phyloP scores from a whole-genome alignment of 2,797 vertebrate species.

The Pogoniulus pusillus region DNA sequence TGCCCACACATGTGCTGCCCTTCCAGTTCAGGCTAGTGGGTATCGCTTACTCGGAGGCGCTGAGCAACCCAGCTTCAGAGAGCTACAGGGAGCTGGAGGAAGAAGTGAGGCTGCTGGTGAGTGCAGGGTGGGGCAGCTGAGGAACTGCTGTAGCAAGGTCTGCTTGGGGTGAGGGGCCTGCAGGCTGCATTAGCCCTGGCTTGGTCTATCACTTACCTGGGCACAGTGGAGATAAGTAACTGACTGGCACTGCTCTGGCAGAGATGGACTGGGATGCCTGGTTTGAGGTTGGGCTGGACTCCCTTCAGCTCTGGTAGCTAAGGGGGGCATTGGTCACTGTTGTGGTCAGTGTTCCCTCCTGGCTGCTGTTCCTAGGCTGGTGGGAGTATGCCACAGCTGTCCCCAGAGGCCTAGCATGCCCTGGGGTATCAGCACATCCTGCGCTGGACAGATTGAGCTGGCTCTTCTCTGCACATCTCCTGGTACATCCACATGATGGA shows the following conservation, averaged over 20 bases:
- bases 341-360: background rate
- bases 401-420: background rate
- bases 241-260: background rate
- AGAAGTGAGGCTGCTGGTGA: slow-evolving; percentile 19
- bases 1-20: background rate
- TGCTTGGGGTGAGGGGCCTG: background rate
- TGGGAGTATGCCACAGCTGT: rapidly evolving
- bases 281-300: background rate
- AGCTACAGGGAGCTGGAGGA: background rate
- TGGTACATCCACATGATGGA: rapidly evolving
- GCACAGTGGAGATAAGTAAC: rapidly evolving
- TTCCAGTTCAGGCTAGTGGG: slow-evolving; percentile 23
- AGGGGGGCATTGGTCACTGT: rapidly evolving
- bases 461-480: rapidly evolving
- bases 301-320: background rate
- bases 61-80: background rate
- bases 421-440: background rate
- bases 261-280: background rate
- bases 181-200: background rate
- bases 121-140: background rate
- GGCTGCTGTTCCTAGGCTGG: too few relatives aligned
- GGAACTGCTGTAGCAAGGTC: background rate
- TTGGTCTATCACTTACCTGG: background rate
- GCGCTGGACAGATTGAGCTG: too few relatives aligned
- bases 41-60: background rate